A percentile compares a stretch with the other conserved stretches of the same genome.
These are phyloP conservation scores for Hedychridium roseum DNA, from an alignment of 2,888 invertebrate species.

Conservation along the genomic window DNA sequence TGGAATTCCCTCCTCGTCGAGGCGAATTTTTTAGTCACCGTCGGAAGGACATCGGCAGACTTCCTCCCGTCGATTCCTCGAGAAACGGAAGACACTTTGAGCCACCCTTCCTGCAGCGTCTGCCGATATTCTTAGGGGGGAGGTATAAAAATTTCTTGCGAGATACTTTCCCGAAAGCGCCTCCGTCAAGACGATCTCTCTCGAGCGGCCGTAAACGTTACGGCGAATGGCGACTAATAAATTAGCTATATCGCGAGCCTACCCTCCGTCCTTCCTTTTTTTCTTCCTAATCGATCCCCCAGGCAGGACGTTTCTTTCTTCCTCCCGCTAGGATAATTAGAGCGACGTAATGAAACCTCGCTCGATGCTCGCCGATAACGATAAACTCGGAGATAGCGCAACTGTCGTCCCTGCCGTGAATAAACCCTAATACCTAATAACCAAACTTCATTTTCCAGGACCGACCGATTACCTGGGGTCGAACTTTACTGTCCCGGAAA, in stretches of 20 bases:
- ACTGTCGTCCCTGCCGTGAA: not conserved
- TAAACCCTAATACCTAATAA: not conserved
- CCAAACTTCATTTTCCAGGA: slow-evolving; percentile 2
- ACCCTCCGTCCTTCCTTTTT: slow-evolving; percentile 6
- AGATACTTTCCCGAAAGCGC: slow-evolving; percentile 18
- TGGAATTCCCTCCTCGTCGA: not conserved
- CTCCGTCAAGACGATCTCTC: slow-evolving; percentile 17
- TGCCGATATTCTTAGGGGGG: no score
- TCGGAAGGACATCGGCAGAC: no score
- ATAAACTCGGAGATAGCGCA: not conserved
- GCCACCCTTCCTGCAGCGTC: no score
- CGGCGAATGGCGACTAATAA: slow-evolving; percentile 34
- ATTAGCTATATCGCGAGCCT: slow-evolving; percentile 24
- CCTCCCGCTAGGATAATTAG: not conserved
- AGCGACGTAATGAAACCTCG: not conserved
- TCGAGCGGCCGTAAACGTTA: slow-evolving; percentile 29
- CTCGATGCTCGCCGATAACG: slow-evolving; percentile 7
- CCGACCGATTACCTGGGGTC: not conserved
- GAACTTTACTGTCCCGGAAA: no score
- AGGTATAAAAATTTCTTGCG: slow-evolving; percentile 23
- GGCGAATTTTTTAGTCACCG: not conserved
- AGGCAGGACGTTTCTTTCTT: not conserved
- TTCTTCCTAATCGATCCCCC: slow-evolving; percentile 15
- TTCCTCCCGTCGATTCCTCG: no score
- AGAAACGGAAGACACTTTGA: no score